Evolutionary conservation across 2,888 invertebrate species (phyloP).

Genomic region (Pachliopta kotzebuea): DNA sequence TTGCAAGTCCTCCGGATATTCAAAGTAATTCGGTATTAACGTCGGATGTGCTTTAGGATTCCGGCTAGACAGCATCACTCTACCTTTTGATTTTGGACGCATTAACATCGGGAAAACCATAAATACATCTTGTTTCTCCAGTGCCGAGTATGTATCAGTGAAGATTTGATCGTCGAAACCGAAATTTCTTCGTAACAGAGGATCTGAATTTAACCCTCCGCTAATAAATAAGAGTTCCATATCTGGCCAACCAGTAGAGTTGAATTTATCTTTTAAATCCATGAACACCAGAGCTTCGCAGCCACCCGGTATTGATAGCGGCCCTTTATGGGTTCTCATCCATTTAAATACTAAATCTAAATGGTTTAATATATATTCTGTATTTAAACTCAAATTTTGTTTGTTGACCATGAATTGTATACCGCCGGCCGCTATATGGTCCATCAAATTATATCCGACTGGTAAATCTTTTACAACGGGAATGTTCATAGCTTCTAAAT

Average conservation of each 20-base stretch:
- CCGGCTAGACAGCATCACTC: conserved; percentile 83
- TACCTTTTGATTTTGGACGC: conserved; percentile 86
- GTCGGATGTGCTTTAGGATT: conserved; percentile 86
- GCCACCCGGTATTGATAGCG: conserved; percentile 83
- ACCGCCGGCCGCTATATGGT: conserved; percentile 84
- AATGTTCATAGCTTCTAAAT: conserved; percentile 79
- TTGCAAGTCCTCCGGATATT: conserved; percentile 81
- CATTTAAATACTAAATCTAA: conserved; percentile 75
- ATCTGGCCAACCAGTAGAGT: conserved; percentile 81
- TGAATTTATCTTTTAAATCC: conserved; percentile 80
- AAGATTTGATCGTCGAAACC: conserved; percentile 74
- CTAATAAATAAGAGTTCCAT: conserved; percentile 82
- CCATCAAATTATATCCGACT: conserved; percentile 86
- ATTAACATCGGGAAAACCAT: conserved; percentile 86
- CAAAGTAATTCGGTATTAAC: conserved; percentile 91
- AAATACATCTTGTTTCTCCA: conserved; percentile 64
- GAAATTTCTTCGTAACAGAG: conserved; percentile 71
- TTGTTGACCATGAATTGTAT: conserved; percentile 78
- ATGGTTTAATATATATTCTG: conserved; percentile 60
- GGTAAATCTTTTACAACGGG: conserved; percentile 78
- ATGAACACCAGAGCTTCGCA: conserved; percentile 84
- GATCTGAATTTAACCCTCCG: conserved; percentile 76
- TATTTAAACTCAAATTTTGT: conserved; percentile 55
- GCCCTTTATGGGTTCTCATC: conserved; percentile 76
- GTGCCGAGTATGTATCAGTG: conserved; percentile 57